Evolutionary conservation across 2,888 invertebrate genomes (phyloP).

Genomic region (Cosmia trapezina): DNA sequence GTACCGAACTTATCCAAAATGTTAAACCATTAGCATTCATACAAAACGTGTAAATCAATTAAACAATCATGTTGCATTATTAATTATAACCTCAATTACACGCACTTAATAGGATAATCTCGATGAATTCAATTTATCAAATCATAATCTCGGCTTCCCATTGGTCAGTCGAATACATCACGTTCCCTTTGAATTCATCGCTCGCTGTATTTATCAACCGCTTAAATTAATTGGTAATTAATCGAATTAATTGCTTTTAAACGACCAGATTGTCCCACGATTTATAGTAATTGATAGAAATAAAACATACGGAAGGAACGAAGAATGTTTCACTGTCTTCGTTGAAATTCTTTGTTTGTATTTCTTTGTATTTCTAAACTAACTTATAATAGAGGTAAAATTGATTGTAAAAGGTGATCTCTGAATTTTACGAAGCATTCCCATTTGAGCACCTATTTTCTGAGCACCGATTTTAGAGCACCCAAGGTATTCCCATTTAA

Average conservation of each 20-base stretch:
- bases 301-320: slow-evolving; percentile 16
- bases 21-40: too few species aligned
- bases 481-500: too few species aligned
- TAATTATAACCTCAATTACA: neutral
- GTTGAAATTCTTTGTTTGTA: slow-evolving; percentile 19
- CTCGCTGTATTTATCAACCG: slow-evolving; percentile 14
- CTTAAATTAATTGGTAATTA: slow-evolving; percentile 46
- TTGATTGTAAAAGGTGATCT: too few species aligned
- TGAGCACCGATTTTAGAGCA: too few species aligned
- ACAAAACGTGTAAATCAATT: slow-evolving; percentile 1
- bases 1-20: neutral
- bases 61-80: neutral
- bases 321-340: neutral
- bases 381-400: too few species aligned
- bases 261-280: slow-evolving; percentile 21
- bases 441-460: too few species aligned
- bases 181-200: slow-evolving; percentile 13
- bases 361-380: too few species aligned
- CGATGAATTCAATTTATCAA: neutral
- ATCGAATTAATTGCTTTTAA: slow-evolving; percentile 31
- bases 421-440: too few species aligned
- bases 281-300: slow-evolving; percentile 36
- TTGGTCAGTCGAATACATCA: slow-evolving; percentile 21
- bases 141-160: slow-evolving; percentile 12
- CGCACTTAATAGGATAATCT: slow-evolving; percentile 1